Percentiles rank a stretch among this genome's conserved stretches.
Conservation (phyloP, 2,888 invertebrate genomes). For the Seira sanloemensis region DNA sequence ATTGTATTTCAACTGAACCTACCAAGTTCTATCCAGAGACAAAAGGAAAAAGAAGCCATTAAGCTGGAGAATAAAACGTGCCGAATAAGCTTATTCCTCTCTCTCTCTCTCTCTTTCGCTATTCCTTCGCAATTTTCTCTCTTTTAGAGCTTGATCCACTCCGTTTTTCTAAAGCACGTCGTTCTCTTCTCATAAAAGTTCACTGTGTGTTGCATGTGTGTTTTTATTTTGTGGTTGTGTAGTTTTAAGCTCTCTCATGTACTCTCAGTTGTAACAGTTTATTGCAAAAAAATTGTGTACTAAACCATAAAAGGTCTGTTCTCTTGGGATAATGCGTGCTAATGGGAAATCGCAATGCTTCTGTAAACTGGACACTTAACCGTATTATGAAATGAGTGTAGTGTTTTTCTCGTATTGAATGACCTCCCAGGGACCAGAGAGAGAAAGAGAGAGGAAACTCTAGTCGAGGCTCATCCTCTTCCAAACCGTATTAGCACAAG, state of each 20-base stretch:
- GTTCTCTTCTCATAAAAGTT: slow-evolving; percentile 1
- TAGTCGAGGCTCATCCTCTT: neutral
- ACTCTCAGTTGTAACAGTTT: neutral
- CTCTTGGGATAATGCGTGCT: slow-evolving; percentile 58
- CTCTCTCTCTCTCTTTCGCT: slow-evolving; percentile 10
- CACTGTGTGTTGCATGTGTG: no score
- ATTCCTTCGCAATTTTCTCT: slow-evolving; percentile 15
- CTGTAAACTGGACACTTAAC: slow-evolving; percentile 33
- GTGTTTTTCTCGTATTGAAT: slow-evolving; percentile 21
- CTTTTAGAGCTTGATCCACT: slow-evolving; percentile 18
- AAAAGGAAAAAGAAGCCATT: slow-evolving; percentile 12
- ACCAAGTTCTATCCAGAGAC: slow-evolving; percentile 12
- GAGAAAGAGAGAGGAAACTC: neutral
- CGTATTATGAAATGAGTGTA: slow-evolving; percentile 13
- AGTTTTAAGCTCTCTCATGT: slow-evolving; percentile 17
- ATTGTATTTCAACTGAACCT: slow-evolving; percentile 8
- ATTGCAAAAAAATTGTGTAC: slow-evolving; percentile 45
- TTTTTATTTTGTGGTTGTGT: slow-evolving; percentile 1
- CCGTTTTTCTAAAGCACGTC: slow-evolving; percentile 12
- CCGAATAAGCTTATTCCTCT: slow-evolving; percentile 54
- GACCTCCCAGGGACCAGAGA: slow-evolving; percentile 1
- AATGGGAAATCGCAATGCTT: slow-evolving; percentile 52
- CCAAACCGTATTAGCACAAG: neutral
- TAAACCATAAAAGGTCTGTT: slow-evolving; percentile 52
- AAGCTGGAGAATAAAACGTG: slow-evolving; percentile 52